These are phyloP conservation scores for Amphipyra berbera DNA, from an alignment of 2,888 invertebrate species.

Conservation along the genomic window DNA sequence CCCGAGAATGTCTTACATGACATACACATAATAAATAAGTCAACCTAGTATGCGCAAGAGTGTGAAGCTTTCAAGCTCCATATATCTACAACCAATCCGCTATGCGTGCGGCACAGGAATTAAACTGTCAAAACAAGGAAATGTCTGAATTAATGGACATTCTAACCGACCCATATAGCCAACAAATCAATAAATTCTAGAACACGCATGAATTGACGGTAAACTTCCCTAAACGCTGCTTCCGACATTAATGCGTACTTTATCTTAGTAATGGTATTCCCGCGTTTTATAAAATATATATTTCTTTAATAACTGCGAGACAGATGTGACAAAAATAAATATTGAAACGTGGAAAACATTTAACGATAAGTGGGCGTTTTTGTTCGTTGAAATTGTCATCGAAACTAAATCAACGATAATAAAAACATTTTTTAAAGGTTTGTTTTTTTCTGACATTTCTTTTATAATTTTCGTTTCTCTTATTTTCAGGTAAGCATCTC, in stretches of 20 bases:
- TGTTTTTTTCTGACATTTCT: neutral
- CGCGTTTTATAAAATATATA: conserved; percentile 27
- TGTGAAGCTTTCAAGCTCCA: neutral
- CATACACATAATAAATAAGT: too few species aligned
- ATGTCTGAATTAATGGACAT: conserved; percentile 56
- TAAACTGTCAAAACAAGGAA: conserved; percentile 69
- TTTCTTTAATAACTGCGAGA: conserved; percentile 40
- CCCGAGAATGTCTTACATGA: too few species aligned
- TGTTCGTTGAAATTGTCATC: conserved; percentile 8
- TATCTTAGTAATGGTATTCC: conserved; percentile 40
- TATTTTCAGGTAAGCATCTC: conserved; percentile 41
- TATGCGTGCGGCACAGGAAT: conserved; percentile 46
- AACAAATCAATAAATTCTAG: conserved; percentile 36
- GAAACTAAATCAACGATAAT: neutral
- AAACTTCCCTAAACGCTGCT: conserved; percentile 46
- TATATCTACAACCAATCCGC: conserved; percentile 3
- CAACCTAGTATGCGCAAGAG: too few species aligned
- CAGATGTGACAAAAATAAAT: conserved; percentile 36
- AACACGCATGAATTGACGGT: conserved; percentile 28
- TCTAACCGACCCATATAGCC: conserved; percentile 40
- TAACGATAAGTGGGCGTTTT: neutral
- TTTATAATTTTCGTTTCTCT: neutral
- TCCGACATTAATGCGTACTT: conserved; percentile 46
- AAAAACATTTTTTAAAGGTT: neutral
- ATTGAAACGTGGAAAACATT: conserved; percentile 17